Evolutionary conservation across 35 echinoderm and acorn worm genomes (phyloP), one percentile per base, ranked within the genome.

Genomic region (Holothuria glaberrima): DNA sequence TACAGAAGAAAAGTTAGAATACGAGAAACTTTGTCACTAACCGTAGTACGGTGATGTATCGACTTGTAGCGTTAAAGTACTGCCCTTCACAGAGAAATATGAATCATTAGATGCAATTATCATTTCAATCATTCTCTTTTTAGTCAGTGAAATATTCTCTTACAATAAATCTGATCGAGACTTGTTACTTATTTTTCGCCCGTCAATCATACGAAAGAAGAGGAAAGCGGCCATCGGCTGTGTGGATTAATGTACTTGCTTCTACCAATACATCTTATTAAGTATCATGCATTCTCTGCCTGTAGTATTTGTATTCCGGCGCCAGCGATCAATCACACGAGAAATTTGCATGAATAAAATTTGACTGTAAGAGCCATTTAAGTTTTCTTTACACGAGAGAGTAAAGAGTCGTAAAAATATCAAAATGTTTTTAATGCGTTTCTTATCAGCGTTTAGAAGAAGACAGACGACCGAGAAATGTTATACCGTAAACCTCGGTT

Each of bases 321-420:
- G 74, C 74, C 74, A 78, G 50, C 50, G 38, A 78, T 78, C 74
- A 78, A 78, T 78, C 74, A 78, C 74, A 48, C 22, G 21, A 52
- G 50, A 22, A 78, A 78, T 78, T 78, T 78, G 74, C 74, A 78
- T 78, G 74, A 48, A 78, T 78, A 78, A 78, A 78, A 48, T 48
- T 78, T 78, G 38, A 78, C 50, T 48, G 50, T 78, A 28, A 78
- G 74, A 78, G 50, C n/a, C 74, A 78, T 78, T 78, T 14, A 24
- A 78, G 20, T n/a, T 73, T 32, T 78, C 31, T 69, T 30, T 69
- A 69, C 21, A 75, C 13, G 21, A 29, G 33, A 75, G 19, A 75
- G 33, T 48, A 78, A 70, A 33, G 38, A 33, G 29, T 73, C 18
- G 38, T 13, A 35, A 34, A 75, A 50, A 78, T 27, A 20, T 48